phyloP scores from a whole-genome alignment of 53 echinoderm and acorn worm species.

The Temnopleurus reevesii region DNA sequence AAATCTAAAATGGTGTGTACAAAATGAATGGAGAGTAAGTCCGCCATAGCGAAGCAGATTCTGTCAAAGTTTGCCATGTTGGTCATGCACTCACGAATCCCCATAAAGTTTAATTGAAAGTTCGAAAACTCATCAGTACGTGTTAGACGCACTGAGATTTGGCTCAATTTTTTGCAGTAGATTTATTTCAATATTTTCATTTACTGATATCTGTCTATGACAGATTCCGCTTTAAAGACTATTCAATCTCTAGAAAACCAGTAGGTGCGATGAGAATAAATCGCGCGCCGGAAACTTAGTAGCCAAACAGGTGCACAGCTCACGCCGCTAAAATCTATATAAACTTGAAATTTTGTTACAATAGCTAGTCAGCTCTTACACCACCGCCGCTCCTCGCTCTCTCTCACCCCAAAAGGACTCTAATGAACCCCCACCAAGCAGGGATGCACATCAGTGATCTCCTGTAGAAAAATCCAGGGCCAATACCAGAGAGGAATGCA shows the following conservation, averaged over 20 bases:
- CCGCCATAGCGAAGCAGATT: too few relatives aligned
- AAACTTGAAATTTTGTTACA: conserved; percentile 38
- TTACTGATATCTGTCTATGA: too few relatives aligned
- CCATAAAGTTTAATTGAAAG: too few relatives aligned
- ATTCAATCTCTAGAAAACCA: neutral
- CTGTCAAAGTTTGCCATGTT: too few relatives aligned
- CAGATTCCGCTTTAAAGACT: too few relatives aligned
- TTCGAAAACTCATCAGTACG: too few relatives aligned
- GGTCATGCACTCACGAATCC: too few relatives aligned
- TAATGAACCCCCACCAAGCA: conserved; percentile 34
- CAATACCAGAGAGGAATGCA: neutral
- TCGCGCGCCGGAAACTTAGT: conserved; percentile 35
- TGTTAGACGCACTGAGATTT: too few relatives aligned
- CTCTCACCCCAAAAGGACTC: neutral
- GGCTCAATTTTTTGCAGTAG: too few relatives aligned
- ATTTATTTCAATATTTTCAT: too few relatives aligned
- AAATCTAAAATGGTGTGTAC: too few relatives aligned
- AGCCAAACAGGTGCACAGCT: conserved; percentile 22
- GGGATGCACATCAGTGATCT: neutral
- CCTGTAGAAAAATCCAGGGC: neutral
- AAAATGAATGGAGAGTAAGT: too few relatives aligned
- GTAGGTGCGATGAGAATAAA: neutral
- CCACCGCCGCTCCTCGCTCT: neutral
- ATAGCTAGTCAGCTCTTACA: conserved; percentile 6
- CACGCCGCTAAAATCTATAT: conserved; percentile 35